phyloP scores from a whole-genome alignment of 2,797 vertebrate species.

The Crenichthys baileyi region DNA sequence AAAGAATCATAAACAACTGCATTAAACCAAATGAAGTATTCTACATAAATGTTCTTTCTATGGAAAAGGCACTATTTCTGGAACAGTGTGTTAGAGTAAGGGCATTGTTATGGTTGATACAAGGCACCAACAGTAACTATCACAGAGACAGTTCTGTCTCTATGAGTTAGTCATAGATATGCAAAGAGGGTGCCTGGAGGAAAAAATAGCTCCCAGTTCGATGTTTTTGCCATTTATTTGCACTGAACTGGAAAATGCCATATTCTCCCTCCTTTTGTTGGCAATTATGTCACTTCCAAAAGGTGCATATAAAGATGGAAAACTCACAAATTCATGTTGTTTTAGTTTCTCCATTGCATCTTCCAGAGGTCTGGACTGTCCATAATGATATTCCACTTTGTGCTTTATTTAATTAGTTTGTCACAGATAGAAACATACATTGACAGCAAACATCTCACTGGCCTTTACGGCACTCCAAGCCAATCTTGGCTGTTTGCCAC shows the following conservation, averaged over 20 bases:
- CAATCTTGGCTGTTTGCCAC: slow-evolving; percentile 34
- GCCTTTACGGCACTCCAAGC: slow-evolving; percentile 10
- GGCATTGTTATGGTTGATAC: slow-evolving; percentile 66
- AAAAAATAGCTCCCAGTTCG: slow-evolving; percentile 53
- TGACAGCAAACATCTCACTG: slow-evolving; percentile 46
- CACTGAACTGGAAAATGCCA: slow-evolving; percentile 51
- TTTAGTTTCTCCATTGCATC: slow-evolving; percentile 39
- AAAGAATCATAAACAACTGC: slow-evolving; percentile 1
- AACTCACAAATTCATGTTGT: slow-evolving; percentile 32
- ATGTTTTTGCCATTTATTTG: slow-evolving; percentile 44
- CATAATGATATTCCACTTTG: slow-evolving; percentile 41
- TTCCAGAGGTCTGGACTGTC: slow-evolving; percentile 26
- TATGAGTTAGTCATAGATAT: slow-evolving; percentile 68
- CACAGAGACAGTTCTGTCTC: slow-evolving; percentile 64
- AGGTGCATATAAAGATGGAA: slow-evolving; percentile 13
- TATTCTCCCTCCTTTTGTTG: slow-evolving; percentile 28
- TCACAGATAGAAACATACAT: slow-evolving; percentile 35
- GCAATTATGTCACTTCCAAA: slow-evolving; percentile 53
- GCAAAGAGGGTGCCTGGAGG: slow-evolving; percentile 47
- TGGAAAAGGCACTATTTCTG: slow-evolving; percentile 46
- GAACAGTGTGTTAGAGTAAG: slow-evolving; percentile 44
- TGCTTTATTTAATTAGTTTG: slow-evolving; percentile 52
- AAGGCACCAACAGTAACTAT: slow-evolving; percentile 12
- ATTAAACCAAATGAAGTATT: slow-evolving; percentile 26
- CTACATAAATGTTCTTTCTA: slow-evolving; percentile 35